Conservation (phyloP, 2,797 vertebrate species). For the Chaenodraco wilsoni region DNA sequence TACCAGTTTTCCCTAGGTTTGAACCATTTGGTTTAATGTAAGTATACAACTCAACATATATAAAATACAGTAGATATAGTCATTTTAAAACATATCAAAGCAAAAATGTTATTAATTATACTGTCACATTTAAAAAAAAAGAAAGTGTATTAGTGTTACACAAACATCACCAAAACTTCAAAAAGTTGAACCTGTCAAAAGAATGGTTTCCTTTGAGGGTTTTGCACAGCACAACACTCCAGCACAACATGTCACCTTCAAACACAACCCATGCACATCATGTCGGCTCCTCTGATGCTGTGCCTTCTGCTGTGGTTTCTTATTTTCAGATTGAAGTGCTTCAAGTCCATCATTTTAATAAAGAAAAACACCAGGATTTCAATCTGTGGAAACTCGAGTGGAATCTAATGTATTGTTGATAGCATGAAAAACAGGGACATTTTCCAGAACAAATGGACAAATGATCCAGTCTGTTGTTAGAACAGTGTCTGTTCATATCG, state of each 20-base stretch:
- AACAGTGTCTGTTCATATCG: too few relatives aligned
- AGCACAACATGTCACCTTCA: conserved; percentile 37
- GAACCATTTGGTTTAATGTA: too few relatives aligned
- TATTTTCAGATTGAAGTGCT: conserved; percentile 20
- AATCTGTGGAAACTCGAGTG: conserved; percentile 1
- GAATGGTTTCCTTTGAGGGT: conserved; percentile 15
- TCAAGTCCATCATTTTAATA: background rate
- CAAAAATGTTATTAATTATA: too few relatives aligned
- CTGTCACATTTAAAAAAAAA: too few relatives aligned
- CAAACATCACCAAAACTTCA: background rate
- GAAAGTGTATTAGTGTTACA: background rate
- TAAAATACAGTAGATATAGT: too few relatives aligned
- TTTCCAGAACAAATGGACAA: background rate
- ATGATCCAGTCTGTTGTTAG: conserved; percentile 14
- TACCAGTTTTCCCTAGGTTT: too few relatives aligned
- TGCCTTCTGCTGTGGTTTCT: background rate
- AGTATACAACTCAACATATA: too few relatives aligned
- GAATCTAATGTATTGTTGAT: conserved; percentile 4
- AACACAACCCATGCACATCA: conserved; percentile 52
- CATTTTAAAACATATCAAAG: too few relatives aligned
- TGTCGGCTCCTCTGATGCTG: conserved; percentile 1
- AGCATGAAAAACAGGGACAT: background rate
- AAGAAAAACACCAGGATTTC: background rate
- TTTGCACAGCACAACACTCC: conserved; percentile 50
- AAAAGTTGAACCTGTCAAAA: background rate